Base-by-base conservation (phyloP, 2,797 vertebrate species). In the Sebastes wilsoni region DNA sequence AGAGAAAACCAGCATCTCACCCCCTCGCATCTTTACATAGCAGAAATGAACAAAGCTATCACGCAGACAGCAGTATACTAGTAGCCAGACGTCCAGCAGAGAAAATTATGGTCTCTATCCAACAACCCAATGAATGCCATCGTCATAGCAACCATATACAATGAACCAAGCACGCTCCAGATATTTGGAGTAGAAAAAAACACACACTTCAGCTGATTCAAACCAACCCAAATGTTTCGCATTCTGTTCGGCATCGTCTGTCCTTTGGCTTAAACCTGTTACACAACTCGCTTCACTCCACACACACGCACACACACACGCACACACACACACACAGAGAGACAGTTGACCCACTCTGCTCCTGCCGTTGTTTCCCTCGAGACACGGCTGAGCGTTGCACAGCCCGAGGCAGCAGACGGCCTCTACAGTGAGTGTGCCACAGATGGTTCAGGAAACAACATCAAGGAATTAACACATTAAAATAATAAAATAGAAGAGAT, bases 121-220 rank as follows among this genome's bases (percentile, higher is more conserved):
- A 54, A 22, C 52, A 11, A 20, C 52, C n/a, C 52, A n/a, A 67
- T 64, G 18, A 82, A 79, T 3, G 32, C 59, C n/a, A 52, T 78
- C 6, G 7, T 20, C 83, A 87, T 80, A 68, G 89, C 49, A 90
- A 88, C 82, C 9, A 66, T 34, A 86, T n/a, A 77, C 55, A 54
- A 54, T 22, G 52, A 54, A 54, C 68, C 67, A 82, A 77, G 80
- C 42, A 65, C 52, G 70, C 58, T 58, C 52, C 20, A 58, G 11
- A 42, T 61, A 22, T 54, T 54, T 54, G 52, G 52, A 10, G n/a
- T 54, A 54, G n/a, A 54, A 32, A 42, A 38, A 42, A 46, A 42
- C 42, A 46, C 20, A 9, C 55, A 61, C 16, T 66, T 59, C 54
- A 38, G 12, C 59, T 8, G 27, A 71, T 46, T 52, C 28, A 23